These are phyloP conservation scores for Geotrupes spiniger DNA, from an alignment of 2,888 invertebrate genomes.

Conservation along the genomic window DNA sequence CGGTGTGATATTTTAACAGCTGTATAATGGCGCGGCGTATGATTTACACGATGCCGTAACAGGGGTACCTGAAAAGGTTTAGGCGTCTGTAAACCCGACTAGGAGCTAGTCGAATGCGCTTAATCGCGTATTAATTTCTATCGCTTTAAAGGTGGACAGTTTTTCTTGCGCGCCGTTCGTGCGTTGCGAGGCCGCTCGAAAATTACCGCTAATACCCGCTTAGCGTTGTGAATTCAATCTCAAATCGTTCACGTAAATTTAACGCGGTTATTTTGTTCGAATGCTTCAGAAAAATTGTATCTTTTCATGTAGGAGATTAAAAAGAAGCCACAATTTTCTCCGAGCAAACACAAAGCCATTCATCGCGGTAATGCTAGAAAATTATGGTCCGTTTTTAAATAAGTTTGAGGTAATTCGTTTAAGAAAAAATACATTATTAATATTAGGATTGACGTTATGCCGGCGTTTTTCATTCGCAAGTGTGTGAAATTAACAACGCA, in stretches of 20 bases:
- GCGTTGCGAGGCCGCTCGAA: constrained; percentile 12
- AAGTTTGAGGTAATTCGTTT: too few species aligned
- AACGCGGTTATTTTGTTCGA: constrained; percentile 11
- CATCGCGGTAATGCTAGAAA: too few species aligned
- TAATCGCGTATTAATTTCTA: constrained; percentile 17
- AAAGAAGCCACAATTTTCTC: too few species aligned
- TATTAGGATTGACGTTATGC: too few species aligned
- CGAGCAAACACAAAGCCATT: too few species aligned
- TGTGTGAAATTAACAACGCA: too few species aligned
- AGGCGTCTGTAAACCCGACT: constrained; percentile 17
- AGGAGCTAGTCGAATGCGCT: constrained; percentile 18
- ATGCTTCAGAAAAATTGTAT: too few species aligned
- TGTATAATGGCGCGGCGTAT: constrained; percentile 16
- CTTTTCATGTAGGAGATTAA: too few species aligned
- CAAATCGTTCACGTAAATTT: constrained; percentile 20
- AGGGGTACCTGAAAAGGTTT: constrained; percentile 12
- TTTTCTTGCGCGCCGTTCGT: constrained; percentile 17
- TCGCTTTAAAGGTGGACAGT: constrained; percentile 15
- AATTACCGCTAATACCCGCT: constrained; percentile 17
- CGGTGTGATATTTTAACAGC: constrained; percentile 20
- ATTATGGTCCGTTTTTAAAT: too few species aligned
- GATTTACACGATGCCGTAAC: constrained; percentile 13
- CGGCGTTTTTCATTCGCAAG: too few species aligned
- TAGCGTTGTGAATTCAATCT: constrained; percentile 14
- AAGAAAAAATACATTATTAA: too few species aligned